phyloP scores from a whole-genome alignment of 2,888 invertebrate species.

The Leptothorax acervorum region DNA sequence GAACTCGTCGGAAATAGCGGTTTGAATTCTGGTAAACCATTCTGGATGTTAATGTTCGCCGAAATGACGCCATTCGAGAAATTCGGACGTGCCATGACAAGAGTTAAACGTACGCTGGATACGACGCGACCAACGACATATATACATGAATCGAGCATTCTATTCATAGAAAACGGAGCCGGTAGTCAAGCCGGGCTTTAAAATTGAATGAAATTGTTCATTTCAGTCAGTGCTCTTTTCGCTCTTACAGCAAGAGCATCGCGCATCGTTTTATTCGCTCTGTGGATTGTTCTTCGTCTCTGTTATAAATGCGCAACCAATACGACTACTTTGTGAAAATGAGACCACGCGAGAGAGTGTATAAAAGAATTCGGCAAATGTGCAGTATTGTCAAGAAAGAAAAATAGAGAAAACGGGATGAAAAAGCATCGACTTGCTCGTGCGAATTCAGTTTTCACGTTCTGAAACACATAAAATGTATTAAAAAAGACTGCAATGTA shows the following conservation, averaged over 20 bases:
- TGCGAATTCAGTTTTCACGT: background rate
- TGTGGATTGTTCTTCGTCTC: background rate
- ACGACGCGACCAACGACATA: constrained; percentile 31
- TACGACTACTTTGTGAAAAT: background rate
- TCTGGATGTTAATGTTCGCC: constrained; percentile 12
- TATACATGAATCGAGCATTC: background rate
- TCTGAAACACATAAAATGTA: background rate
- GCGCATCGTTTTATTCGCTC: background rate
- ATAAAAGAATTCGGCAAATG: background rate
- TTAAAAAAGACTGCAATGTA: background rate
- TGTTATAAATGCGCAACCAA: background rate
- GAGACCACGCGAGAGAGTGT: background rate
- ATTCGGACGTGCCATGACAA: constrained; percentile 19
- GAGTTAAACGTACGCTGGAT: background rate
- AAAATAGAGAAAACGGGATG: background rate
- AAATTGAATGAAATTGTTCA: constrained; percentile 8
- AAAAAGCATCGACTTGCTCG: background rate
- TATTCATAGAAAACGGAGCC: background rate
- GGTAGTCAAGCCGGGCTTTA: background rate
- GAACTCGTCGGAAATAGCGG: constrained; percentile 24
- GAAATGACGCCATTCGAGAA: constrained; percentile 23
- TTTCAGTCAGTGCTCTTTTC: background rate
- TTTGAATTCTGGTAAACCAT: constrained; percentile 8
- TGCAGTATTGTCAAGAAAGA: background rate
- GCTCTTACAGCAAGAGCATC: background rate